These are phyloP conservation scores for Epinotia brunnichana DNA, from an alignment of 2,888 invertebrate genomes.

Conservation along the genomic window DNA sequence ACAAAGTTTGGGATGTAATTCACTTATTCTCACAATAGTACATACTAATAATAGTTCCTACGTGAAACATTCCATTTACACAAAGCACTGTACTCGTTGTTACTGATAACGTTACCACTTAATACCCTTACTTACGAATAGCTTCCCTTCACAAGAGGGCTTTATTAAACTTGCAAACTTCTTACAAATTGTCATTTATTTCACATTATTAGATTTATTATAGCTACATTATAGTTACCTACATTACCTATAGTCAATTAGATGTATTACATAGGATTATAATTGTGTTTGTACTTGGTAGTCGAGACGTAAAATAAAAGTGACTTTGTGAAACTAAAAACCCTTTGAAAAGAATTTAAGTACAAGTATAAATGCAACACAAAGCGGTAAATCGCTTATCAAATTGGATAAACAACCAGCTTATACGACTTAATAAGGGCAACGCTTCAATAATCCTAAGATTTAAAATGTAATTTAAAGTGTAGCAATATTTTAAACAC, in stretches of 20 bases:
- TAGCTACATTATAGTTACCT: not conserved
- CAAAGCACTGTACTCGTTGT: not conserved
- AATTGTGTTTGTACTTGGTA: no score
- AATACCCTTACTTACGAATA: conserved; percentile 29
- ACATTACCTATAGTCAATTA: conserved; percentile 11
- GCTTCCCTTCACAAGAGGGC: conserved; percentile 20
- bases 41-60: no score
- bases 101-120: conserved; percentile 21
- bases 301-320: no score
- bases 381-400: not conserved
- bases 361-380: not conserved
- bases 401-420: conserved; percentile 7
- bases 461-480: conserved; percentile 26
- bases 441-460: conserved; percentile 5
- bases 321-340: no score
- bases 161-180: conserved; percentile 37
- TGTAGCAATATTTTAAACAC: conserved; percentile 23
- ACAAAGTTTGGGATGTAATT: not conserved
- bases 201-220: conserved; percentile 31
- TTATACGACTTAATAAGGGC: conserved; percentile 1
- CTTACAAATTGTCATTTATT: conserved; percentile 21
- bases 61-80: not conserved
- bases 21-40: conserved; percentile 12
- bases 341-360: no score
- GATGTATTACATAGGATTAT: conserved; percentile 4